Base-by-base conservation (phyloP, 2,888 invertebrate genomes). In the Drosophila tanythrix region DNA sequence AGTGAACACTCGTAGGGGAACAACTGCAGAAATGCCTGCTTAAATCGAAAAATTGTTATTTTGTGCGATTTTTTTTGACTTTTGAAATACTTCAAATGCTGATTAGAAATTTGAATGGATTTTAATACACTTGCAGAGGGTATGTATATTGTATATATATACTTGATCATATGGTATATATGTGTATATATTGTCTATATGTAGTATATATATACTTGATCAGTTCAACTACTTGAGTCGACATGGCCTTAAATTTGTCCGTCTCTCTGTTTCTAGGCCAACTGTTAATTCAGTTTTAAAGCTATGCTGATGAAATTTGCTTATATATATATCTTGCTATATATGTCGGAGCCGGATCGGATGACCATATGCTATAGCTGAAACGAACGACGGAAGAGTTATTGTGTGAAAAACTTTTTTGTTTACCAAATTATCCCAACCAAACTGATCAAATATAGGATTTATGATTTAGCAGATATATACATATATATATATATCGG, bases 31-130 rank as follows among this genome's bases (percentile, higher is more conserved):
- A 33, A 33, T 33, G 3, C 33, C 10, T 33, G 3, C n/a, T 2
- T 4, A 0, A n/a, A n/a, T 40, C 10, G n/a, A n/a, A 10, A 40
- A 40, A 2, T n/a, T n/a, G 0, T 0, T 3, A 21, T 21, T 43
- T 21, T 11, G 11, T 11, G 11, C 4, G 7, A 46, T 3, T 21
- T 21, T 21, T 3, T 3, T 6, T 3, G 7, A 1, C 13, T 21
- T 25, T 46, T 15, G 0, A 36, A 15, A 36, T 15, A 36, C 0
- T 6, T 36, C 1, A 36, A 18, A 18, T 36, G 6, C 7, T 36
- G 6, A 1, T 46, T 15, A 15, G 7, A 13, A 15, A 7, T 21
- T 8, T 3, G 8, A 25, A 7, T 15, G 7, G 2, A 46, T 21
- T 46, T 21, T 21, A 13, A 13, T 21, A 0, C 46, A 7, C 1